phyloP scores from a whole-genome alignment of 2,888 invertebrate species.

The Campoplex nolae region DNA sequence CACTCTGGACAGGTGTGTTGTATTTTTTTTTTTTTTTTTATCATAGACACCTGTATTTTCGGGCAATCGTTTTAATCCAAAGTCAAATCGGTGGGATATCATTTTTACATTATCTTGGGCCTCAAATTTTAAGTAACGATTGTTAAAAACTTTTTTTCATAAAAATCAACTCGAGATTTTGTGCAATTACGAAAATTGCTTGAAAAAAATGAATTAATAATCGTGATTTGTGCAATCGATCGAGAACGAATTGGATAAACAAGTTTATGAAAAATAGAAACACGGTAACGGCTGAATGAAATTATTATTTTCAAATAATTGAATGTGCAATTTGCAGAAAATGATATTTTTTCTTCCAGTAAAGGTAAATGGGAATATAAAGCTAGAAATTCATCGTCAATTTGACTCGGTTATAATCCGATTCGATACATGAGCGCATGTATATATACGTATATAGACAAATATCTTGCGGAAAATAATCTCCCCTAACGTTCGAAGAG shows the following conservation, averaged over 20 bases:
- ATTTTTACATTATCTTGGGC: neutral
- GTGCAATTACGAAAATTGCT: no score
- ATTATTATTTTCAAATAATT: neutral
- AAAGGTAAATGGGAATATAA: neutral
- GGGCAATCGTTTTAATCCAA: neutral
- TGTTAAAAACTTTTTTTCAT: neutral
- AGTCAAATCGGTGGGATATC: neutral
- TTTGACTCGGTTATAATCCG: conserved; percentile 10
- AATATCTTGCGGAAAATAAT: conserved; percentile 4
- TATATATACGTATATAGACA: neutral
- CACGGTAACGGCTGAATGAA: neutral
- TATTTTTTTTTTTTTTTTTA: neutral
- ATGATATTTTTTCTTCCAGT: neutral
- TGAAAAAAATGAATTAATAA: no score
- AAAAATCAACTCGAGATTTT: no score
- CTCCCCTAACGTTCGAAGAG: conserved; percentile 15
- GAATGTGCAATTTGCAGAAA: neutral
- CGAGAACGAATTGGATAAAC: no score
- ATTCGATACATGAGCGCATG: neutral
- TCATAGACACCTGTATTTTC: neutral
- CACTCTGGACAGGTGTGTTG: neutral
- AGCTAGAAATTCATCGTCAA: conserved; percentile 3
- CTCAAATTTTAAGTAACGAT: neutral
- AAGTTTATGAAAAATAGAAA: neutral
- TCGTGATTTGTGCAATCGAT: no score